Conservation (phyloP, 1,140 invertebrate species). For the Hypsibius dujardini region DNA sequence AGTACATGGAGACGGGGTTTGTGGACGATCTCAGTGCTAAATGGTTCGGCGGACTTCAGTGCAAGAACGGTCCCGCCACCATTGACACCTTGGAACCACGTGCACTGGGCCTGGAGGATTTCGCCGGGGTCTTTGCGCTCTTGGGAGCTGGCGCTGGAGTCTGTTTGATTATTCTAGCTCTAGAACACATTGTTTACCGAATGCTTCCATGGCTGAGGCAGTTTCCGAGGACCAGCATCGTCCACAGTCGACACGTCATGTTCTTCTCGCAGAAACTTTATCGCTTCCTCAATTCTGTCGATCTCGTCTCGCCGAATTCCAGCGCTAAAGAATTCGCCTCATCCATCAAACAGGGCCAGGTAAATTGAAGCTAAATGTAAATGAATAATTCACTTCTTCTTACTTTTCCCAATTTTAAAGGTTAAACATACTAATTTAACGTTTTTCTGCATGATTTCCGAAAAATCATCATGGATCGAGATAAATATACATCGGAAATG, state of each 20-base stretch:
- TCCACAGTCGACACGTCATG: constrained; percentile 78
- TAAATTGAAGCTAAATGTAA: constrained; percentile 27
- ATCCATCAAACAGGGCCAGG: constrained; percentile 57
- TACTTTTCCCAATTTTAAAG: no score
- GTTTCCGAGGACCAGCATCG: constrained; percentile 63
- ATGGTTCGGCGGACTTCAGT: constrained; percentile 65
- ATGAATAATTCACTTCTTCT: no score
- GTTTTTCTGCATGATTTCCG: no score
- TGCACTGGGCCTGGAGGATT: constrained; percentile 56
- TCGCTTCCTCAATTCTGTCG: constrained; percentile 75
- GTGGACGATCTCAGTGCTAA: constrained; percentile 70
- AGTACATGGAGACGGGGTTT: constrained; percentile 63
- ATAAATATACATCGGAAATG: no score
- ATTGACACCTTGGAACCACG: constrained; percentile 39
- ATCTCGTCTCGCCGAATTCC: constrained; percentile 74
- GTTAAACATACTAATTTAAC: no score
- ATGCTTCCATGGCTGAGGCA: constrained; percentile 59
- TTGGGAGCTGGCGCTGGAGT: constrained; percentile 62
- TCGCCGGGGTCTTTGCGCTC: constrained; percentile 56
- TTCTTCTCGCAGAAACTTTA: constrained; percentile 85
- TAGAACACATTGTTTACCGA: constrained; percentile 75
- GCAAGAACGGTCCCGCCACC: constrained; percentile 40
- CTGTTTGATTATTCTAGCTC: constrained; percentile 56
- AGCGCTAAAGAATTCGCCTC: constrained; percentile 64
- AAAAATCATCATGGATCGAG: no score